phyloP scores from a whole-genome alignment of 2,797 vertebrate genomes.

The Chlorospingus semifuscus region DNA sequence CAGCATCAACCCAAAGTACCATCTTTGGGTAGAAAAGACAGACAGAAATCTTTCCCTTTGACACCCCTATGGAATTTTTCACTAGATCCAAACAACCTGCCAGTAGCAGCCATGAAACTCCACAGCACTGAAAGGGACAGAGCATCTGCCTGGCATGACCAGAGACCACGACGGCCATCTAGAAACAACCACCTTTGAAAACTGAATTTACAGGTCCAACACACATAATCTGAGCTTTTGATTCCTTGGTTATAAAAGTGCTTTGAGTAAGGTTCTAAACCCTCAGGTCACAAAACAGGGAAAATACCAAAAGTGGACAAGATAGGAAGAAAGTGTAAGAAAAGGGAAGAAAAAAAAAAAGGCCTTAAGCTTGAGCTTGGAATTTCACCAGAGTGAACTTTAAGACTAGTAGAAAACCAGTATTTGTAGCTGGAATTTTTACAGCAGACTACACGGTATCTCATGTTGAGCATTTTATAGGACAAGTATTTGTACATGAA shows the following conservation, averaged over 20 bases:
- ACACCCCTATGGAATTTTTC: not conserved
- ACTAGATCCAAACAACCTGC: not conserved
- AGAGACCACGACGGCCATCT: not conserved
- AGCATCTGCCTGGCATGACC: not conserved
- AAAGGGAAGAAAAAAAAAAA: not conserved
- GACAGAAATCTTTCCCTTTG: slow-evolving; percentile 31
- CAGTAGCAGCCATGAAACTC: not conserved
- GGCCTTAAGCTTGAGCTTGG: slow-evolving; percentile 26
- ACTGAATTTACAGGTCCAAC: not conserved
- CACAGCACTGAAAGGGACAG: slow-evolving; percentile 3
- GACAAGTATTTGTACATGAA: not conserved
- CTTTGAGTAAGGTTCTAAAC: slow-evolving; percentile 37
- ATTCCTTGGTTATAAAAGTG: slow-evolving; percentile 47
- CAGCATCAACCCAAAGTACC: slow-evolving; percentile 19
- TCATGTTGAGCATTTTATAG: not conserved
- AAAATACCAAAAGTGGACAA: slow-evolving; percentile 15
- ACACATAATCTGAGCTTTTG: not conserved
- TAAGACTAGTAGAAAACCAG: slow-evolving; percentile 34
- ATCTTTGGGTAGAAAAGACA: slow-evolving; percentile 34
- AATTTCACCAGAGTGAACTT: not conserved
- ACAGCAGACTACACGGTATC: not conserved
- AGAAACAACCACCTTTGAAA: not conserved
- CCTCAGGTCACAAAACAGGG: not conserved
- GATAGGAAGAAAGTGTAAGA: not conserved
- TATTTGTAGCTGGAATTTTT: not conserved